Conservation (phyloP, 35 echinoderm and acorn worm genomes). For the Hemicentrotus pulcherrimus region DNA sequence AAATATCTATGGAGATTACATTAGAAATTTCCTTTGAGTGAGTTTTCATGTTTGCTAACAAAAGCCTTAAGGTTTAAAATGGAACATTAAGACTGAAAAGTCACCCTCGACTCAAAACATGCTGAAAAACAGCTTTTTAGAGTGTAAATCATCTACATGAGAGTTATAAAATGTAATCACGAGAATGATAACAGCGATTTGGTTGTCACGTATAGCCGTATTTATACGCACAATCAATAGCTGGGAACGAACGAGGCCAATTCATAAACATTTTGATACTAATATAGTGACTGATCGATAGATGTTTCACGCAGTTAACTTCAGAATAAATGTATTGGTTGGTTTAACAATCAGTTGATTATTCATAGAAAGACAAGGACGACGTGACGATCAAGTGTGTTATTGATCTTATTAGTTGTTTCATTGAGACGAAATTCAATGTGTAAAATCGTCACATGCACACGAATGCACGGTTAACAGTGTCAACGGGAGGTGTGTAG, state of each 20-base stretch:
- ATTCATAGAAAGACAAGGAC: background rate
- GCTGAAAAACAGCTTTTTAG: background rate
- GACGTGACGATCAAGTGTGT: background rate
- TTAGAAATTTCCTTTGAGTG: too few species aligned
- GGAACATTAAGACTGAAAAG: too few species aligned
- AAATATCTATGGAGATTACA: too few species aligned
- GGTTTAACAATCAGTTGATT: background rate
- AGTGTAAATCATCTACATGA: background rate
- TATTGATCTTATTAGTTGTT: background rate
- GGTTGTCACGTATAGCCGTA: background rate
- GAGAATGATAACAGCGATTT: background rate
- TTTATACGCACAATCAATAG: background rate
- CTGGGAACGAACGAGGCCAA: background rate
- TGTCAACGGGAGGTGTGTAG: too few species aligned
- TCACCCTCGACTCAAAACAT: too few species aligned
- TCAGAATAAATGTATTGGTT: background rate
- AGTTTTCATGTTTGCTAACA: too few species aligned
- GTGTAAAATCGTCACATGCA: background rate
- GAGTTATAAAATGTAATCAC: background rate
- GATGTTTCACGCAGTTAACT: background rate
- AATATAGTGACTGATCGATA: background rate
- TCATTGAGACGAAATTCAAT: background rate
- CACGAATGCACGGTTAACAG: too few species aligned
- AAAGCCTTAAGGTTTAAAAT: too few species aligned
- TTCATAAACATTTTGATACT: background rate